Percentiles rank a stretch among this genome's conserved stretches.
These are phyloP conservation scores for Stenchaetothrips biformis DNA, from an alignment of 2,888 invertebrate genomes.

Conservation along the genomic window DNA sequence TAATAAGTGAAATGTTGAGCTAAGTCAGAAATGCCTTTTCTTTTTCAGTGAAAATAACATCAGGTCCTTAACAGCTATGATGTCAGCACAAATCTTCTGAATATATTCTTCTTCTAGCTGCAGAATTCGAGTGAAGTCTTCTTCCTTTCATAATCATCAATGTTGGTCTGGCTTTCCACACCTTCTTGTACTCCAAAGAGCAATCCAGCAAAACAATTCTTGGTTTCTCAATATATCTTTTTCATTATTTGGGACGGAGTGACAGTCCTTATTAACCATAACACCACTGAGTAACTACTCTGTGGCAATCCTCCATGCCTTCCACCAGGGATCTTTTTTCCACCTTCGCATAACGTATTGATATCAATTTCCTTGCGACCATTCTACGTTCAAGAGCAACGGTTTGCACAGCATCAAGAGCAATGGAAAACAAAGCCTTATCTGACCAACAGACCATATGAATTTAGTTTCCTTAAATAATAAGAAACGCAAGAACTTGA, in stretches of 20 bases:
- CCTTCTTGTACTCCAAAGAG: slow-evolving; percentile 96
- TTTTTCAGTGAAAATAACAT: slow-evolving; percentile 96
- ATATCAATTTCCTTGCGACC: slow-evolving; percentile 95
- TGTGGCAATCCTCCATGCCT: slow-evolving; percentile 85
- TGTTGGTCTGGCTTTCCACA: slow-evolving; percentile 97
- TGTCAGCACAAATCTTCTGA: slow-evolving; percentile 80
- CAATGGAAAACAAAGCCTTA: slow-evolving; percentile 88
- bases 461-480: slow-evolving; percentile 99
- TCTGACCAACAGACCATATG: slow-evolving; percentile 83
- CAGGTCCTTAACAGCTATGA: slow-evolving; percentile 92
- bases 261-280: slow-evolving; percentile 98
- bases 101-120: slow-evolving; percentile 95
- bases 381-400: slow-evolving; percentile 77
- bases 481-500: slow-evolving; percentile 91
- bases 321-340: slow-evolving; percentile 84
- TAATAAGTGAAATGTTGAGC: slow-evolving; percentile 83
- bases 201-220: slow-evolving; percentile 93
- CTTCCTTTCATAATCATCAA: slow-evolving; percentile 92
- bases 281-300: slow-evolving; percentile 92
- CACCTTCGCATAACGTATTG: slow-evolving; percentile 90
- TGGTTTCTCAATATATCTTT: slow-evolving; percentile 87
- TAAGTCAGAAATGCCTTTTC: slow-evolving; percentile 94
- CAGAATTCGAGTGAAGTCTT: slow-evolving; percentile 90
- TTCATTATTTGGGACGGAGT: slow-evolving; percentile 98
- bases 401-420: slow-evolving; percentile 89